Percentiles rank a stretch among this genome's conserved stretches.
These are phyloP conservation scores for Babyrousa celebensis DNA, from an alignment of 2,797 vertebrate genomes.

Conservation along the genomic window DNA sequence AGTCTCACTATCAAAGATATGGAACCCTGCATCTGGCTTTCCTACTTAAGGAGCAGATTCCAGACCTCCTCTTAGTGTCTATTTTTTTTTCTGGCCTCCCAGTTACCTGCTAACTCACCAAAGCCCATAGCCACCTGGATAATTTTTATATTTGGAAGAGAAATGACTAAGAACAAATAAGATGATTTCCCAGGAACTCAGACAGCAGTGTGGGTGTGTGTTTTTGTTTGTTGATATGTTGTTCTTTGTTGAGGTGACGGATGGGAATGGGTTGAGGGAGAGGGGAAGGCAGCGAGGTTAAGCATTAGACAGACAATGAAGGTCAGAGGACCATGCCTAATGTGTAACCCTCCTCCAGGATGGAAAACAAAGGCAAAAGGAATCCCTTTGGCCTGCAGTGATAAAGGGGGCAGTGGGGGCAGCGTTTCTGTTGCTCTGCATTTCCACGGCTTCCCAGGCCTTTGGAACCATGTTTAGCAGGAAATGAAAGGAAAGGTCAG, in stretches of 20 bases:
- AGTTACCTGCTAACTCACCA: not conserved
- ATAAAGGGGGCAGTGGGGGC: not conserved
- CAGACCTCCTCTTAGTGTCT: not conserved
- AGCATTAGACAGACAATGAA: not conserved
- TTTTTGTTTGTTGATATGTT: not conserved
- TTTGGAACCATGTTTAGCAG: conserved; percentile 10
- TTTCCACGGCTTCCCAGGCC: conserved; percentile 22
- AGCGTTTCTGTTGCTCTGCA: not conserved
- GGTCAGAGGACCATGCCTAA: not conserved
- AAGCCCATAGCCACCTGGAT: not conserved
- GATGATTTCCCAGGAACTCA: not conserved
- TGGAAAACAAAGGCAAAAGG: conserved; percentile 14
- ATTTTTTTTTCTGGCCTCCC: conserved; percentile 6
- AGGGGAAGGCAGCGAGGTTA: not conserved
- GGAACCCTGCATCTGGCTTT: not conserved
- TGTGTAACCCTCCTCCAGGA: not conserved
- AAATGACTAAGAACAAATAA: not conserved
- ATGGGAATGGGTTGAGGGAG: not conserved
- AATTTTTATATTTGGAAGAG: conserved; percentile 10
- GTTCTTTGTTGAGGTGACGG: not conserved
- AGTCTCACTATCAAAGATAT: not conserved
- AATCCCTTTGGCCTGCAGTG: not conserved
- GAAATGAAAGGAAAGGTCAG: conserved; percentile 23
- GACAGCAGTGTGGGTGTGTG: not conserved
- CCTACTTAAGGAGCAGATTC: not conserved